phyloP scores from a whole-genome alignment of 2,888 invertebrate species.

The Ectemnius cavifrons region DNA sequence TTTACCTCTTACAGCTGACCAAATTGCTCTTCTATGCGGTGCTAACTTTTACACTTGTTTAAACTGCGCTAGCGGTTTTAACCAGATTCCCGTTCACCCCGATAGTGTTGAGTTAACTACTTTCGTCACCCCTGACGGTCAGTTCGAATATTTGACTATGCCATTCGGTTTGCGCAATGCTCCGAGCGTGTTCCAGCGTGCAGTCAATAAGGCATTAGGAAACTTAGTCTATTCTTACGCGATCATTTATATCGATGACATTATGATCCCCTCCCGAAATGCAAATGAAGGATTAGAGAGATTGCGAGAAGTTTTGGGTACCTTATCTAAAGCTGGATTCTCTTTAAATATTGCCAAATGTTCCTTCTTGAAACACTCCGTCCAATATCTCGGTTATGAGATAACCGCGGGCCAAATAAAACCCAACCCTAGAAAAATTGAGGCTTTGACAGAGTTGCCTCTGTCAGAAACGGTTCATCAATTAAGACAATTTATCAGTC shows the following conservation, averaged over 20 bases:
- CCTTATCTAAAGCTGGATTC: constrained; percentile 40
- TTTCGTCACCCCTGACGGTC: constrained; percentile 72
- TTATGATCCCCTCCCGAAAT: constrained; percentile 47
- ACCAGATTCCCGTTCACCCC: constrained; percentile 69
- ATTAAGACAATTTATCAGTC: not conserved
- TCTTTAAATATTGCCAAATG: constrained; percentile 61
- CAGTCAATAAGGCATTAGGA: constrained; percentile 30
- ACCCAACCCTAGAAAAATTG: not conserved
- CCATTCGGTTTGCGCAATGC: constrained; percentile 74
- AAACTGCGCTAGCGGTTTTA: constrained; percentile 68
- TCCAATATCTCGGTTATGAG: constrained; percentile 37
- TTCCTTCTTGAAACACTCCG: constrained; percentile 32
- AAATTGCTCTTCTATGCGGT: constrained; percentile 65
- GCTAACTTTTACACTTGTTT: constrained; percentile 64
- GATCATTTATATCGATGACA: constrained; percentile 55
- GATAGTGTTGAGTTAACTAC: constrained; percentile 68
- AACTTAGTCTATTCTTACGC: constrained; percentile 19
- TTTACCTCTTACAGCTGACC: constrained; percentile 72
- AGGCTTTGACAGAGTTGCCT: not conserved
- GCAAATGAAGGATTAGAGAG: constrained; percentile 48
- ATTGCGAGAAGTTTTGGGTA: constrained; percentile 46
- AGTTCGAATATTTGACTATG: constrained; percentile 65
- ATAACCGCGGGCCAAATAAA: constrained; percentile 26
- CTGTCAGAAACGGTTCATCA: constrained; percentile 9
- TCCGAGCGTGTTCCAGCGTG: not conserved